Evolutionary conservation across 2,888 invertebrate species (phyloP).

Genomic region (Scelioninae gen. 1): DNA sequence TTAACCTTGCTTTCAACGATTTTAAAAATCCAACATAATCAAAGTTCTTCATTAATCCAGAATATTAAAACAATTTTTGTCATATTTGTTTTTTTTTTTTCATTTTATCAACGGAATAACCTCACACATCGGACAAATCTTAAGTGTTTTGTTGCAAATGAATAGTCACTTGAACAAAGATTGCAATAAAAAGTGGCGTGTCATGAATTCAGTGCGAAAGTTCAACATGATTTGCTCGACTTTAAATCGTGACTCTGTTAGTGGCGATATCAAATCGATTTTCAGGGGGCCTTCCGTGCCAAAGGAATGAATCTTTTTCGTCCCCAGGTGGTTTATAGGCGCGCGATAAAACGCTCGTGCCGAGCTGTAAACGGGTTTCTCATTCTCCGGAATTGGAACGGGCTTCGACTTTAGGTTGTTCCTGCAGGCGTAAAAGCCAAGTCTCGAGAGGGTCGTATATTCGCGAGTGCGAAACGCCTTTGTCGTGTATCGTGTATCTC

Average conservation of each 20-base stretch:
- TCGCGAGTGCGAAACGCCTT: constrained; percentile 63
- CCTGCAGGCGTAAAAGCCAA: constrained; percentile 58
- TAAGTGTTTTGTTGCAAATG: too few relatives aligned
- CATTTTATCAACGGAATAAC: too few relatives aligned
- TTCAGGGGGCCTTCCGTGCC: constrained; percentile 44
- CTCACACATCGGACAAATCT: too few relatives aligned
- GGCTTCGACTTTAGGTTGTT: constrained; percentile 62
- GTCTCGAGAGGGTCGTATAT: constrained; percentile 64
- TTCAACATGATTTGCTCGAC: constrained; percentile 48
- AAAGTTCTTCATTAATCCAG: too few relatives aligned
- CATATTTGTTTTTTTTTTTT: too few relatives aligned
- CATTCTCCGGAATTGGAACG: constrained; percentile 57
- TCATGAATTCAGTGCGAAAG: too few relatives aligned
- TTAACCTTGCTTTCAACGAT: too few relatives aligned
- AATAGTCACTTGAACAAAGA: too few relatives aligned
- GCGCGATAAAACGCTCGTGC: constrained; percentile 71
- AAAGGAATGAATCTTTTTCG: constrained; percentile 53
- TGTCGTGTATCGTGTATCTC: constrained; percentile 59
- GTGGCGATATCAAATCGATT: constrained; percentile 58
- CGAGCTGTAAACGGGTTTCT: constrained; percentile 75
- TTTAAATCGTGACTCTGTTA: constrained; percentile 52
- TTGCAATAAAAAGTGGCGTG: too few relatives aligned
- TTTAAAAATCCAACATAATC: too few relatives aligned
- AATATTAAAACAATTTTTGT: too few relatives aligned
- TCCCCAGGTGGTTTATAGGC: constrained; percentile 67